These are phyloP conservation scores for Scaptomyza caliginosa DNA, from an alignment of 2,888 invertebrate genomes.

Conservation along the genomic window DNA sequence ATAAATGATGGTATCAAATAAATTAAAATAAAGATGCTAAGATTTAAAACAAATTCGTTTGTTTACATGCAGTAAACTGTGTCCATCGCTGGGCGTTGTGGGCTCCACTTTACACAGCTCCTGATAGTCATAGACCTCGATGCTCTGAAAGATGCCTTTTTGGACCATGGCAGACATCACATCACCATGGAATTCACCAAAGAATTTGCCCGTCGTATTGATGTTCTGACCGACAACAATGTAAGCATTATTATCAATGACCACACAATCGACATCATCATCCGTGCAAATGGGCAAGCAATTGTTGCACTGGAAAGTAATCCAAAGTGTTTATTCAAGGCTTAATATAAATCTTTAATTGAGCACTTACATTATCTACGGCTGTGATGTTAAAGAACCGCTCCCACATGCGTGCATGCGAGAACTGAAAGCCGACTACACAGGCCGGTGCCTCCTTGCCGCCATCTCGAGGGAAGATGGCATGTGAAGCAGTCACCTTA, in stretches of 20 bases:
- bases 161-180: slow-evolving; percentile 91
- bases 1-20: neutral
- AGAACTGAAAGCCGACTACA: slow-evolving; percentile 94
- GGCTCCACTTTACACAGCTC: slow-evolving; percentile 88
- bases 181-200: slow-evolving; percentile 90
- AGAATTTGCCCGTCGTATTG: slow-evolving; percentile 91
- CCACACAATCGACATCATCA: slow-evolving; percentile 90
- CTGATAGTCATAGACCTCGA: slow-evolving; percentile 94
- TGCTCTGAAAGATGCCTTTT: slow-evolving; percentile 89
- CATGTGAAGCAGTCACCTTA: slow-evolving; percentile 92
- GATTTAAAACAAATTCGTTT: too few species aligned
- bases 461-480: slow-evolving; percentile 92
- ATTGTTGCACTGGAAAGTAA: slow-evolving; percentile 83
- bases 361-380: slow-evolving; percentile 83
- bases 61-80: slow-evolving; percentile 77
- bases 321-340: neutral
- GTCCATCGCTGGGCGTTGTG: slow-evolving; percentile 78
- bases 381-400: slow-evolving; percentile 89
- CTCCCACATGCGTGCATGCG: slow-evolving; percentile 88
- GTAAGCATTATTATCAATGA: slow-evolving; percentile 97
- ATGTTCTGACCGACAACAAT: slow-evolving; percentile 88
- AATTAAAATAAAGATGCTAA: too few species aligned
- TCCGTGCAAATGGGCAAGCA: slow-evolving; percentile 86
- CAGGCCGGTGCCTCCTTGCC: slow-evolving; percentile 92
- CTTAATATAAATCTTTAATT: neutral